Conservation (phyloP, 2,888 invertebrate genomes). For the Lycophotia porphyrea region DNA sequence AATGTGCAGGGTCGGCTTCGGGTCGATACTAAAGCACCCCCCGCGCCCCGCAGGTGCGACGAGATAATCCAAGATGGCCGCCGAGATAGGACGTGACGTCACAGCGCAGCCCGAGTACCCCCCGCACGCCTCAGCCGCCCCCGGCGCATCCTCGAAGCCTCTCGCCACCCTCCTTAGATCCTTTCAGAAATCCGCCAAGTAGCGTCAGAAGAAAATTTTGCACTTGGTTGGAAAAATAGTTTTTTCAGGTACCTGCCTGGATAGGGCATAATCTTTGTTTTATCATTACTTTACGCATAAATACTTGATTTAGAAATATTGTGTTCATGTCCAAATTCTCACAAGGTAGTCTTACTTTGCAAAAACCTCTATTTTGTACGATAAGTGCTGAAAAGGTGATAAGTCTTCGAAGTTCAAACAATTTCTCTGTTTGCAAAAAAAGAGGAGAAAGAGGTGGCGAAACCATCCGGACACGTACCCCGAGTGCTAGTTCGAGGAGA, state of each 20-base stretch:
- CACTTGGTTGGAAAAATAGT: neutral
- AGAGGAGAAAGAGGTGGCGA: no score
- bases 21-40: slow-evolving; percentile 85
- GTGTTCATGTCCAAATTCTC: neutral
- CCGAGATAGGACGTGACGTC: slow-evolving; percentile 91
- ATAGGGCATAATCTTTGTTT: neutral
- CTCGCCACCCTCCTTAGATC: slow-evolving; percentile 90
- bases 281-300: neutral
- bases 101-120: slow-evolving; percentile 82
- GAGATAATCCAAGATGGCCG: slow-evolving; percentile 91
- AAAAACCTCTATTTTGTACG: neutral
- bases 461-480: no score
- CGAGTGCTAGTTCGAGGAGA: no score
- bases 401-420: no score
- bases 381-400: neutral
- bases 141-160: slow-evolving; percentile 87
- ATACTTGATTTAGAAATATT: neutral
- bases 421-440: no score
- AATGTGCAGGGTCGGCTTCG: slow-evolving; percentile 84
- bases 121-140: slow-evolving; percentile 74
- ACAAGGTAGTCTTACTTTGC: neutral
- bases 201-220: slow-evolving; percentile 73
- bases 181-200: slow-evolving; percentile 87
- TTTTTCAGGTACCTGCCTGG: neutral
- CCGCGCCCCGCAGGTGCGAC: slow-evolving; percentile 89